These are phyloP conservation scores for Cephus pulcher DNA, from an alignment of 2,888 invertebrate genomes.

Conservation along the genomic window DNA sequence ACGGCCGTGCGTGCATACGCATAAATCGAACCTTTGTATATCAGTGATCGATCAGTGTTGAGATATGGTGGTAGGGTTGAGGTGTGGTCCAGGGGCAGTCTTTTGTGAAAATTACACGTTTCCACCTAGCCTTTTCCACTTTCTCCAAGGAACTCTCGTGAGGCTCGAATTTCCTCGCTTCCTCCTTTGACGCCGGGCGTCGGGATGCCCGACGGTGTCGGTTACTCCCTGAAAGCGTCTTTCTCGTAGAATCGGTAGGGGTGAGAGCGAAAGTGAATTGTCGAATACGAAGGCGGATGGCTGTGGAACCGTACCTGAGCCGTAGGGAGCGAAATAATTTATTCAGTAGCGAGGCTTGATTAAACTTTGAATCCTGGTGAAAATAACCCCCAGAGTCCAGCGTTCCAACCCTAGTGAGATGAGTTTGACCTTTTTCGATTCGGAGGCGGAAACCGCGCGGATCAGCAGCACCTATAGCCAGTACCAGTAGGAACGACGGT, in stretches of 20 bases:
- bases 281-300: not conserved
- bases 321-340: slow-evolving; percentile 17
- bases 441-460: slow-evolving; percentile 25
- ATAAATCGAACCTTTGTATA: slow-evolving; percentile 64
- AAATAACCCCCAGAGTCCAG: slow-evolving; percentile 33
- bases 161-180: not conserved
- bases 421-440: slow-evolving; percentile 33
- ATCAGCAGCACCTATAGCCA: not conserved
- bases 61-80: not conserved
- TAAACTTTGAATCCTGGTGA: slow-evolving; percentile 52
- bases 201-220: not conserved
- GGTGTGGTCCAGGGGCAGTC: not conserved
- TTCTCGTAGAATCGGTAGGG: not conserved
- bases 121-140: not conserved
- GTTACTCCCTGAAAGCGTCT: not conserved
- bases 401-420: slow-evolving; percentile 18
- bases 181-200: not conserved
- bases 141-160: not conserved
- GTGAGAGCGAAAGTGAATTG: not conserved
- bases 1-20: slow-evolving; percentile 41
- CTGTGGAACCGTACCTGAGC: not conserved
- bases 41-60: slow-evolving; percentile 45
- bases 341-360: slow-evolving; percentile 44
- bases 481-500: not conserved
- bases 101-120: not conserved